A percentile compares a stretch with the other conserved stretches of the same genome.
These are phyloP conservation scores for Halcyon smyrnensis DNA, from an alignment of 2,797 vertebrate species.

Conservation along the genomic window DNA sequence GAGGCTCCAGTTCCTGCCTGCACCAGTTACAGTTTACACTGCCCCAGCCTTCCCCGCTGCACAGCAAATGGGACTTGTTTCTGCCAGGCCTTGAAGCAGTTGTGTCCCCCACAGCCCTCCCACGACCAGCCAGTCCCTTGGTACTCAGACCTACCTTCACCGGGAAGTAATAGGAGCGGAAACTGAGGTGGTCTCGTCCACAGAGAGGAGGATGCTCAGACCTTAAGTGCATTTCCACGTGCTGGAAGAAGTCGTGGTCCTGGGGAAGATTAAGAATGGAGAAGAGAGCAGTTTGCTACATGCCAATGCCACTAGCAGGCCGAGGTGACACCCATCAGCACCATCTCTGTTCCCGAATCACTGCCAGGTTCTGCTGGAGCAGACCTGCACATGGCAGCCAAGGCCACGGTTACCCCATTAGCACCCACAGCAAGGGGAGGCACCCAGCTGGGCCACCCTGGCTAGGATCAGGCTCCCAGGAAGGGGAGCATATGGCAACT, in stretches of 20 bases:
- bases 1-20: background rate
- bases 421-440: background rate
- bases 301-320: background rate
- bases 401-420: rapidly evolving
- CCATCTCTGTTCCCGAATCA: background rate
- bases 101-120: background rate
- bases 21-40: rapidly evolving
- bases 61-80: rapidly evolving
- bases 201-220: constrained; percentile 97
- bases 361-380: background rate
- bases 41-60: background rate
- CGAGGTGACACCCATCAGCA: background rate
- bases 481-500: background rate
- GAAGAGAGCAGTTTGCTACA: background rate
- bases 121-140: background rate
- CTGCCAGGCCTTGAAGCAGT: background rate
- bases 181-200: constrained; percentile 97
- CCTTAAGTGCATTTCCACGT: constrained; percentile 97
- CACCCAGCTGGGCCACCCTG: background rate
- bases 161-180: constrained; percentile 98
- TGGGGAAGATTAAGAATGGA: constrained; percentile 37
- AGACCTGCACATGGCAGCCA: background rate
- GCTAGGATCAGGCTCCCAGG: background rate
- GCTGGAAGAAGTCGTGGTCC: constrained; percentile 99
- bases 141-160: constrained; percentile 87